phyloP scores from a whole-genome alignment of 2,797 vertebrate species.

The Hydrolagus colliei region DNA sequence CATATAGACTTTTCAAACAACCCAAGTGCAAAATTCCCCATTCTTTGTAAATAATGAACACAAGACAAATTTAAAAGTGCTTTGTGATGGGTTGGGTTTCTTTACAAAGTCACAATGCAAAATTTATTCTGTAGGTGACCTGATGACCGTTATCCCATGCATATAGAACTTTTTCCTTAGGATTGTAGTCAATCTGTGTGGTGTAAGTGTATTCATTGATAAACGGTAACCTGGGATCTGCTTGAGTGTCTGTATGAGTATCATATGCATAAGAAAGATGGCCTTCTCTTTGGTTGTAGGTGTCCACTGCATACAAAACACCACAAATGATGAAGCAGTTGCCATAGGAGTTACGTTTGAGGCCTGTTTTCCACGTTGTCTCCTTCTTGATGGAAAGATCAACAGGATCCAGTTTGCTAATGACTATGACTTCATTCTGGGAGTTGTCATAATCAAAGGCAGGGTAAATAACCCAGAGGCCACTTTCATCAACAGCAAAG shows the following conservation, averaged over 20 bases:
- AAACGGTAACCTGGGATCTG: slow-evolving; percentile 75
- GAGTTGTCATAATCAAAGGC: slow-evolving; percentile 72
- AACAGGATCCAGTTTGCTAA: slow-evolving; percentile 81
- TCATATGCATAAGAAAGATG: slow-evolving; percentile 88
- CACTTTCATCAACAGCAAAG: slow-evolving; percentile 90
- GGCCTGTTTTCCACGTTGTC: slow-evolving; percentile 83
- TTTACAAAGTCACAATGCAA: slow-evolving; percentile 50
- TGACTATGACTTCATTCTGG: slow-evolving; percentile 81
- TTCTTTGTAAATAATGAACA: slow-evolving; percentile 36
- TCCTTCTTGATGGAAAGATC: slow-evolving; percentile 84
- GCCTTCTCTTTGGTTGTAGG: slow-evolving; percentile 79
- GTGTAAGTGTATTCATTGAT: slow-evolving; percentile 80
- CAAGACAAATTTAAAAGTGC: slow-evolving; percentile 48
- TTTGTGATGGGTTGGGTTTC: slow-evolving; percentile 39
- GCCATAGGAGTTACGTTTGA: slow-evolving; percentile 80
- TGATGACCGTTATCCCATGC: slow-evolving; percentile 97
- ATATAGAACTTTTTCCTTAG: slow-evolving; percentile 85
- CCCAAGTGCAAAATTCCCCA: slow-evolving; percentile 28
- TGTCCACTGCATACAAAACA: slow-evolving; percentile 83
- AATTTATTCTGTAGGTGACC: slow-evolving; percentile 78
- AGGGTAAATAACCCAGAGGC: slow-evolving; percentile 95
- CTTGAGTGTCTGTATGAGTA: slow-evolving; percentile 85
- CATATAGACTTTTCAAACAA: slow-evolving; percentile 23
- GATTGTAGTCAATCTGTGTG: slow-evolving; percentile 95
- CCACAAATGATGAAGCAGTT: slow-evolving; percentile 97